A percentile compares a stretch with the other conserved stretches of the same genome.
Conservation (phyloP, 2,888 invertebrate species). For the Magallana nippona region DNA sequence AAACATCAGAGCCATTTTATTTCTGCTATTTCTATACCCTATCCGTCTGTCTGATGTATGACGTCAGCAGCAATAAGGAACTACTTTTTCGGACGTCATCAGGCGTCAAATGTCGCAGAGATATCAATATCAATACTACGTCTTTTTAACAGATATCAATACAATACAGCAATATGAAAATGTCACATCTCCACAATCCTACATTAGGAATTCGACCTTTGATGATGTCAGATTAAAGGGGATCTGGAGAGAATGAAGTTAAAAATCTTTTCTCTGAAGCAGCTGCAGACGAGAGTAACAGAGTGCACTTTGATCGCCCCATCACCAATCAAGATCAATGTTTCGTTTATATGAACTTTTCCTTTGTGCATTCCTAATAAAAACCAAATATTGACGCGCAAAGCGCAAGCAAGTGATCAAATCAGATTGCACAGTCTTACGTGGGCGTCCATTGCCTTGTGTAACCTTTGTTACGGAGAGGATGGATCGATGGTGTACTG, state of each 20-base stretch:
- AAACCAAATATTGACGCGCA: background rate
- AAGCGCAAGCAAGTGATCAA: background rate
- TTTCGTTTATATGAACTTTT: no score
- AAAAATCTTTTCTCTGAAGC: no score
- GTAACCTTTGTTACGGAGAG: background rate
- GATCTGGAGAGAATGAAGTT: no score
- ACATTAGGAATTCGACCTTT: no score
- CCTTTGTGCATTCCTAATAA: background rate
- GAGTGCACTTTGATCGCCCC: no score
- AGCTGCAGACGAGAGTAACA: no score
- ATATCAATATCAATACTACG: background rate
- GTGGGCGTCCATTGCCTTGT: constrained; percentile 9
- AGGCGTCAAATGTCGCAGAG: background rate
- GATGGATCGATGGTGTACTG: background rate
- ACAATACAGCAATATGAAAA: no score
- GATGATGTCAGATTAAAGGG: no score
- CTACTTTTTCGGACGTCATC: background rate
- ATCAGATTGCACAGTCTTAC: background rate
- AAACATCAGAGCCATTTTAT: background rate
- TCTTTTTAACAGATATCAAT: no score
- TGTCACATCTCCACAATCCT: no score
- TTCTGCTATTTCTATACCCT: background rate
- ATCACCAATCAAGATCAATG: no score
- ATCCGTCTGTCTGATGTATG: background rate
- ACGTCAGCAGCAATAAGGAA: background rate